These are phyloP conservation scores for Okamejei kenojei DNA, from an alignment of 2,797 vertebrate genomes.

Conservation along the genomic window DNA sequence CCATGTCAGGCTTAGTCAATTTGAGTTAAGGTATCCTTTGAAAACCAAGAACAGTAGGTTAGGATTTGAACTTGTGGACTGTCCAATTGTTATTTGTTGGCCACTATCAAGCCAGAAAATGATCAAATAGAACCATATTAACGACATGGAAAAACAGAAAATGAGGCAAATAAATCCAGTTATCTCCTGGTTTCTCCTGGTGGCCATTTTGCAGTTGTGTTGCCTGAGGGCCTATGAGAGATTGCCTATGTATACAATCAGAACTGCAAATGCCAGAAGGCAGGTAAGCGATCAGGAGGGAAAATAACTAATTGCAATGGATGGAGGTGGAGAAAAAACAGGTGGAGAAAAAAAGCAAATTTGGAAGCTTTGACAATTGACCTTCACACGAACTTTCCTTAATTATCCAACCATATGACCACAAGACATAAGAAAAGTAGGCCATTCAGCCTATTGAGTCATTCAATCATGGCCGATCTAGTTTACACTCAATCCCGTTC, in stretches of 20 bases:
- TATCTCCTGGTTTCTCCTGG: not conserved
- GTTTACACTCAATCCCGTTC: too few relatives aligned
- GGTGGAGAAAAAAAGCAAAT: not conserved
- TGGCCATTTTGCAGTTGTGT: not conserved
- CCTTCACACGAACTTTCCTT: not conserved
- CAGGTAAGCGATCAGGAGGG: too few relatives aligned
- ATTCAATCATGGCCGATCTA: too few relatives aligned
- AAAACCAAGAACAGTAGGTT: not conserved
- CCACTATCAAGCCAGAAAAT: not conserved
- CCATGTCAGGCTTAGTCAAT: too few relatives aligned
- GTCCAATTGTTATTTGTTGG: not conserved
- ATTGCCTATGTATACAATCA: not conserved
- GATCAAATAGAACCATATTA: not conserved
- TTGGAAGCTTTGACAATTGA: not conserved
- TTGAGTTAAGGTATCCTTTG: not conserved
- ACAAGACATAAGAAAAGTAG: too few relatives aligned
- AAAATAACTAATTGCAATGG: not conserved
- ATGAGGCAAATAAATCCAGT: not conserved
- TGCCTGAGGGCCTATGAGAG: not conserved
- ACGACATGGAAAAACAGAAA: not conserved
- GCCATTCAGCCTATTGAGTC: too few relatives aligned
- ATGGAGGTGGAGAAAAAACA: not conserved
- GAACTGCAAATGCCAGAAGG: not conserved
- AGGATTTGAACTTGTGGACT: not conserved
- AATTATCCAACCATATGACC: not conserved